Percentiles rank a stretch among this genome's conserved stretches.
Conservation (phyloP, 2,888 invertebrate genomes). For the Catocala nupta region DNA sequence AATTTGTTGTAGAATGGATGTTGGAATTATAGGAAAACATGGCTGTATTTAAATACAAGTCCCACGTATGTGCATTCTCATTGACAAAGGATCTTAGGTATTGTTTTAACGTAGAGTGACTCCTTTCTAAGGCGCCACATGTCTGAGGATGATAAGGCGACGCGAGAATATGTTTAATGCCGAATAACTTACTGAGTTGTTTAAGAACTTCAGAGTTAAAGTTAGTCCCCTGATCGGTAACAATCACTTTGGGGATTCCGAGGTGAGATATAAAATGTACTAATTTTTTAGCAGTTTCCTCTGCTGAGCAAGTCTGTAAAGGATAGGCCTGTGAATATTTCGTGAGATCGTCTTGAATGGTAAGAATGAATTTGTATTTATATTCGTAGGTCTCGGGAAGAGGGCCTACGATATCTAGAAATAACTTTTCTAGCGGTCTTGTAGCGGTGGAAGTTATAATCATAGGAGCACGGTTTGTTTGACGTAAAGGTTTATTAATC, state of each 20-base stretch:
- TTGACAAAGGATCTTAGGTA: slow-evolving; percentile 8
- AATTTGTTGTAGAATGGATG: slow-evolving; percentile 6
- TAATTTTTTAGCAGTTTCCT: slow-evolving; percentile 14
- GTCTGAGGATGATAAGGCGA: slow-evolving; percentile 19
- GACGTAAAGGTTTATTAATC: slow-evolving; percentile 20
- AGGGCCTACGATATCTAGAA: slow-evolving; percentile 13
- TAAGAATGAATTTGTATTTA: slow-evolving; percentile 13
- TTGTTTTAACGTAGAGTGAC: slow-evolving; percentile 17
- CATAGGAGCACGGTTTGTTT: slow-evolving; percentile 19
- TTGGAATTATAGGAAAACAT: slow-evolving; percentile 12
- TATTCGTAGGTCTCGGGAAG: slow-evolving; percentile 8
- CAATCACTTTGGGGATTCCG: slow-evolving; percentile 9
- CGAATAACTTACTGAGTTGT: slow-evolving; percentile 6
- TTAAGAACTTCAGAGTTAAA: slow-evolving; percentile 9
- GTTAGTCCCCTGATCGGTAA: slow-evolving; percentile 12
- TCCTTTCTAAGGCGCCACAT: slow-evolving; percentile 18
- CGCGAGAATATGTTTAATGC: slow-evolving; percentile 10
- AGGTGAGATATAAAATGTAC: slow-evolving; percentile 16
- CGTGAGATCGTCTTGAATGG: slow-evolving; percentile 16
- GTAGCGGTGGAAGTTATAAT: slow-evolving; percentile 14
- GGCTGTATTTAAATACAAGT: slow-evolving; percentile 5
- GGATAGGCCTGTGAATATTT: slow-evolving; percentile 17
- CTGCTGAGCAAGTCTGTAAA: slow-evolving; percentile 6
- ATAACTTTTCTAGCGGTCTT: slow-evolving; percentile 8
- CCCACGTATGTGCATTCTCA: slow-evolving; percentile 14